Conservation (phyloP, 2,113 vertebrate species). For the Ursus arctos region DNA sequence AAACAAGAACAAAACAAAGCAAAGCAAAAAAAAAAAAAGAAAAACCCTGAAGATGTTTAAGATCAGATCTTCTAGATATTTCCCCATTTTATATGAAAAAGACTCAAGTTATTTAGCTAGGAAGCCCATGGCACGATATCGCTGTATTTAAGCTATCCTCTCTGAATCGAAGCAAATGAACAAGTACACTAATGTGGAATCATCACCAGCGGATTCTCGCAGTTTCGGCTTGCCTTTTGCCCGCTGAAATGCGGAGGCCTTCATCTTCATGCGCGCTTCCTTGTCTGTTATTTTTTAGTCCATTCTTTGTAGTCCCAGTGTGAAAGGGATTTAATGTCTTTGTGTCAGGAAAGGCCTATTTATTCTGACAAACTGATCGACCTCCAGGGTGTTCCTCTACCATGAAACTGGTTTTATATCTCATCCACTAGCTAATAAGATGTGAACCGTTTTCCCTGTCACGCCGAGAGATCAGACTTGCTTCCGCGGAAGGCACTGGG, state of each 20-base stretch:
- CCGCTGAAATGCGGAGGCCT: accelerated
- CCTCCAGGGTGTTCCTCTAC: conserved; percentile 84
- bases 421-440: conserved; percentile 86
- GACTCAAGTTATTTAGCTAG: neutral
- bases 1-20: too few relatives aligned
- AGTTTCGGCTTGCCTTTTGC: too few relatives aligned
- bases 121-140: neutral
- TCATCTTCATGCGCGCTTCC: accelerated
- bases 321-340: conserved; percentile 82
- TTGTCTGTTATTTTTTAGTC: neutral
- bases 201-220: accelerated
- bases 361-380: conserved; percentile 87
- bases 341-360: conserved; percentile 86
- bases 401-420: conserved; percentile 86
- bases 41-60: neutral
- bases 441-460: conserved; percentile 77
- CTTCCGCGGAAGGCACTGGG: conserved; percentile 51
- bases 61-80: neutral
- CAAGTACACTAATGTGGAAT: accelerated
- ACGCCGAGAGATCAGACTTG: conserved; percentile 60
- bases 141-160: neutral
- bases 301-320: conserved; percentile 69
- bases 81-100: neutral
- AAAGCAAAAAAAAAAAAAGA: too few relatives aligned
- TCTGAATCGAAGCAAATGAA: neutral